Percentiles rank a stretch among this genome's conserved stretches.
Conservation (phyloP, 2,113 vertebrate species). For the Zosterops borbonicus region DNA sequence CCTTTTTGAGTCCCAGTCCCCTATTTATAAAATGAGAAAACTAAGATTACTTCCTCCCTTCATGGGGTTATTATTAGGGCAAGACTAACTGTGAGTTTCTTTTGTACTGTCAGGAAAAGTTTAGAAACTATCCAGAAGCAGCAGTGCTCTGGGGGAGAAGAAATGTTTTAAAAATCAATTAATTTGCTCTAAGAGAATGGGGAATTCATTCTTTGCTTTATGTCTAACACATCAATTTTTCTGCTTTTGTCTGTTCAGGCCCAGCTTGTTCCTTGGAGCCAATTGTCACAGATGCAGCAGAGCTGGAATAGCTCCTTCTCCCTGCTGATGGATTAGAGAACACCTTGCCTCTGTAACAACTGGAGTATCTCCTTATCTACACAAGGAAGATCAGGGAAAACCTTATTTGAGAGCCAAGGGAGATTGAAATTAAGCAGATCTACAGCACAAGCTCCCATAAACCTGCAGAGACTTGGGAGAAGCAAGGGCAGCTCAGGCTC, state of each 20-base stretch:
- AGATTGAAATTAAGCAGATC: neutral
- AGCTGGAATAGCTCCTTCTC: neutral
- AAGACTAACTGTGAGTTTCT: neutral
- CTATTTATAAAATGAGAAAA: neutral
- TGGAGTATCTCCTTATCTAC: neutral
- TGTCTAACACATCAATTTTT: neutral
- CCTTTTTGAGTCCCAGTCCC: neutral
- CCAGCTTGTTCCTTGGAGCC: neutral
- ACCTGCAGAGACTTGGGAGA: neutral
- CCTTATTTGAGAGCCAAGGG: neutral
- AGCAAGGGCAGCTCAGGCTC: neutral
- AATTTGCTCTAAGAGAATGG: neutral
- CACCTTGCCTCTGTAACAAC: neutral
- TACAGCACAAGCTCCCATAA: neutral
- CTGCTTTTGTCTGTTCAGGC: neutral
- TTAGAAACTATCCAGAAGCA: neutral
- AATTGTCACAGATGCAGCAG: neutral
- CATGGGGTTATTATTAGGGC: neutral
- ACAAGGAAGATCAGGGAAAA: neutral
- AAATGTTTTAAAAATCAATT: neutral
- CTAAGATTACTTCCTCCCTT: neutral
- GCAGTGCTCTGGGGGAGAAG: neutral
- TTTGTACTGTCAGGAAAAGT: neutral
- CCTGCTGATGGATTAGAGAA: neutral
- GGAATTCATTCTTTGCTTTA: neutral